Evolutionary conservation across 2,888 invertebrate genomes (phyloP), one percentile per base, ranked within the genome.

Genomic region (Epistrophe eligans): DNA sequence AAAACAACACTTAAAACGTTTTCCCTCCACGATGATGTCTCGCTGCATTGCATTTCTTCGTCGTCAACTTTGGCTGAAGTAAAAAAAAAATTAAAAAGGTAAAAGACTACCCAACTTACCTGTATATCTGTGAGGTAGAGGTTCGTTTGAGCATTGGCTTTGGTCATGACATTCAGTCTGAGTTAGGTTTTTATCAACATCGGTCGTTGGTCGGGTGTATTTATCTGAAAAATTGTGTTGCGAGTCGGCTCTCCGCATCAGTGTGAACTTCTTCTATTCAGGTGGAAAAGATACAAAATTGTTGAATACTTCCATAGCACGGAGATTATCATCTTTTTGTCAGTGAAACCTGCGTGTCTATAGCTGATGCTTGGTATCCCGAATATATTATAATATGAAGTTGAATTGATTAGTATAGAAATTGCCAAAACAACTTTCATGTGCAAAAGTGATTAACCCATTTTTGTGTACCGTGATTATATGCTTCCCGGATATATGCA

Each of bases 101-200:
- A 70, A 79, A 58, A 74, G 38, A 60, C 28, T 43, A 45, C 45
- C 32, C 60, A 43, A 28, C 19, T 9, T 48, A 48, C 17, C 48
- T 64, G 74, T 76, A 64, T 76, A 60, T n/a, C 71, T 9, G 17
- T 15, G 55, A 73, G 73, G 77, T 74, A 10, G 55, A 73, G 73
- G 77, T 74, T 64, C 62, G 82, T 82, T 82, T 77, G 70, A 58
- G 58, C 55, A 45, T 50, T 70, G 76, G 35, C 87, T 87, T 79
- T 87, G 87, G 83, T 87, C 87, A 79, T 87, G 87, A 87, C 87
- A 87, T 87, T 87, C 83, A 87, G 87, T 87, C 87, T 87, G 55
- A 76, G 83, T 87, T 87, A 62, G 72, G 79, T 76, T 79, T 79
- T 87, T 83, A 79, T 71, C 83, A 71, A 58, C 72, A 79, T 35